Percentiles rank a stretch among this genome's conserved stretches.
phyloP scores from a whole-genome alignment of 2,113 vertebrate species.

The Apteryx mantelli region DNA sequence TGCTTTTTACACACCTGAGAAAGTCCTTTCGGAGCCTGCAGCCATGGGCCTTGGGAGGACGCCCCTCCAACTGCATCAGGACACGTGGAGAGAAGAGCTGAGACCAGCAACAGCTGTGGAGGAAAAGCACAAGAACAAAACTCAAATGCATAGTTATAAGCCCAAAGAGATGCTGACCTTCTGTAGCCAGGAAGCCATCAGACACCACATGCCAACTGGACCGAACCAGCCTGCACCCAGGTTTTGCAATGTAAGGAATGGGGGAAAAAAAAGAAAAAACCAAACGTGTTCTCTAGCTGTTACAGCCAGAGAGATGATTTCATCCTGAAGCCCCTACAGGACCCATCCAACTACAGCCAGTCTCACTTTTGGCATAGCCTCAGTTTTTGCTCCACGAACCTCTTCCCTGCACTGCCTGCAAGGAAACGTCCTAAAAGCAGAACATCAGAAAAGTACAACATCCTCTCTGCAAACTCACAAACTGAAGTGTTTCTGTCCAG shows the following conservation, averaged over 20 bases:
- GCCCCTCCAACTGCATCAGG: background rate
- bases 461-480: constrained; percentile 38
- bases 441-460: background rate
- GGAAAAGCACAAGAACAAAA: constrained; percentile 70
- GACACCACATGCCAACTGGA: background rate
- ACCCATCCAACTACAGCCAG: background rate
- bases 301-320: background rate
- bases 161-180: constrained; percentile 48
- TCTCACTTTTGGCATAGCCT: background rate
- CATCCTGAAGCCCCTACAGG: background rate
- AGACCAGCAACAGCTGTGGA: background rate
- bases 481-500: constrained; percentile 13
- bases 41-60: background rate
- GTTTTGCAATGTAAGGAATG: background rate
- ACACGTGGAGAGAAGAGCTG: background rate
- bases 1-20: background rate
- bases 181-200: background rate
- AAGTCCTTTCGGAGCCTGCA: background rate
- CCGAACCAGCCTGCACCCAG: background rate
- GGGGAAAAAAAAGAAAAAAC: background rate
- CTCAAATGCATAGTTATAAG: background rate
- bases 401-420: background rate
- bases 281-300: background rate
- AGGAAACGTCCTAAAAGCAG: background rate
- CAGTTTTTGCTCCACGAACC: background rate